A percentile compares a stretch with the other conserved stretches of the same genome.
phyloP scores from a whole-genome alignment of 1,140 invertebrate genomes.

The Battus philenor region DNA sequence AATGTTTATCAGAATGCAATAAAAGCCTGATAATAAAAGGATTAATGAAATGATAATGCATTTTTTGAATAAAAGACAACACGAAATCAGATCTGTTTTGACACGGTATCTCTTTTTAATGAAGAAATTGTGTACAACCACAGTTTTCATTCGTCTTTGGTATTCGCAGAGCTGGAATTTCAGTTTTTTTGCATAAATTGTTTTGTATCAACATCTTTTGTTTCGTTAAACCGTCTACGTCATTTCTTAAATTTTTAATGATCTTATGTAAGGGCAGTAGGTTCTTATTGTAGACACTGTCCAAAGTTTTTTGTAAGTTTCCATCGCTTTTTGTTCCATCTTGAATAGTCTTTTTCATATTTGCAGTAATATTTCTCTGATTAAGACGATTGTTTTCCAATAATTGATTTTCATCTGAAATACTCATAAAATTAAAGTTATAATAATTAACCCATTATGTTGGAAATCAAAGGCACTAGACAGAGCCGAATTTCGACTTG shows the following conservation, averaged over 20 bases:
- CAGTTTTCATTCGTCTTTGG: slow-evolving; percentile 26
- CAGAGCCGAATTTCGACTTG: too few species aligned
- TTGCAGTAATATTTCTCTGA: neutral
- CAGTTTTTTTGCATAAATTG: slow-evolving; percentile 22
- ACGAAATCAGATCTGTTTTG: too few species aligned
- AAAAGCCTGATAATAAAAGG: too few species aligned
- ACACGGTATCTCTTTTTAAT: too few species aligned
- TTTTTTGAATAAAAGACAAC: too few species aligned
- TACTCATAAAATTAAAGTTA: neutral
- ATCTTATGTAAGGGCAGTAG: slow-evolving; percentile 42
- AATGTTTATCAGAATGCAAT: too few species aligned
- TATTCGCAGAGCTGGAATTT: slow-evolving; percentile 18
- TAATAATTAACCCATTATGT: too few species aligned
- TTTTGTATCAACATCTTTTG: slow-evolving; percentile 32
- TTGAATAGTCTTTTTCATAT: neutral
- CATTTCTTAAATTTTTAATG: slow-evolving; percentile 38
- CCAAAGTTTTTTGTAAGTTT: slow-evolving; percentile 25
- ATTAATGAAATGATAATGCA: too few species aligned
- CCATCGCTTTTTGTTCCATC: neutral
- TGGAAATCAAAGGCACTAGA: too few species aligned
- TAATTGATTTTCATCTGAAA: neutral
- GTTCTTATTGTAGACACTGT: slow-evolving; percentile 35
- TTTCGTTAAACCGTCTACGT: slow-evolving; percentile 32
- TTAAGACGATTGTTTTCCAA: neutral
- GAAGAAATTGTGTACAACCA: too few species aligned